Conservation (phyloP, 2,888 invertebrate genomes). For the Digitonthophagus gazella region DNA sequence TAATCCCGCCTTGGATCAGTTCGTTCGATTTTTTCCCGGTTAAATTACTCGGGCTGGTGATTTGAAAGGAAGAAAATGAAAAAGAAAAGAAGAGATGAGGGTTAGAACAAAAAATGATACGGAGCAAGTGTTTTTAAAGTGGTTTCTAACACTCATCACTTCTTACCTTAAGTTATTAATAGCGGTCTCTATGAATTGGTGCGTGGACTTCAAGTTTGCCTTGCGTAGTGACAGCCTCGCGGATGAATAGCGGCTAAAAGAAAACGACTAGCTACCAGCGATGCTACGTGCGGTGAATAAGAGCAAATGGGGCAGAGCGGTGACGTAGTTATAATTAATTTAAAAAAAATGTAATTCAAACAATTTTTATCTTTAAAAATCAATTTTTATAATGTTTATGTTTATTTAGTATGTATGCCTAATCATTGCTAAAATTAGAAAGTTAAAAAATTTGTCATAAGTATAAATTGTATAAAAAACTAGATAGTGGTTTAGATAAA, state of each 20-base stretch:
- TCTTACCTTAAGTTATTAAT: slow-evolving; percentile 74
- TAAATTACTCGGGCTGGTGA: slow-evolving; percentile 72
- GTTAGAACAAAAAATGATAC: too few species aligned
- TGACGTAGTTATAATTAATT: too few species aligned
- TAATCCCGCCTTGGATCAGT: slow-evolving; percentile 80
- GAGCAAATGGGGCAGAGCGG: too few species aligned
- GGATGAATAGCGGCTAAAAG: slow-evolving; percentile 79
- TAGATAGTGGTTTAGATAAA: too few species aligned
- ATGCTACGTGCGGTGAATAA: slow-evolving; percentile 37
- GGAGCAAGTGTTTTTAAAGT: slow-evolving; percentile 9
- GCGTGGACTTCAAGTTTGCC: slow-evolving; percentile 74
- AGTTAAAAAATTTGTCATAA: too few species aligned
- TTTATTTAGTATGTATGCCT: too few species aligned
- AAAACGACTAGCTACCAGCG: slow-evolving; percentile 44
- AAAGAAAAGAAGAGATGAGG: too few species aligned
- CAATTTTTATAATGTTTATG: too few species aligned
- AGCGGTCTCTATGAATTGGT: slow-evolving; percentile 73
- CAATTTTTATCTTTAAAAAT: too few species aligned
- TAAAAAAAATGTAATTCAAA: too few species aligned
- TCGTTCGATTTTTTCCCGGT: slow-evolving; percentile 87
- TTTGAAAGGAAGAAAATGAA: not conserved
- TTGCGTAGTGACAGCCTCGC: slow-evolving; percentile 79
- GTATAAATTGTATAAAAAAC: too few species aligned
- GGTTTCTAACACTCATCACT: slow-evolving; percentile 18
- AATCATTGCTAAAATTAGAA: too few species aligned